Evolutionary conservation across 2,797 vertebrate species (phyloP).

Genomic region (Neosalanx taihuensis): DNA sequence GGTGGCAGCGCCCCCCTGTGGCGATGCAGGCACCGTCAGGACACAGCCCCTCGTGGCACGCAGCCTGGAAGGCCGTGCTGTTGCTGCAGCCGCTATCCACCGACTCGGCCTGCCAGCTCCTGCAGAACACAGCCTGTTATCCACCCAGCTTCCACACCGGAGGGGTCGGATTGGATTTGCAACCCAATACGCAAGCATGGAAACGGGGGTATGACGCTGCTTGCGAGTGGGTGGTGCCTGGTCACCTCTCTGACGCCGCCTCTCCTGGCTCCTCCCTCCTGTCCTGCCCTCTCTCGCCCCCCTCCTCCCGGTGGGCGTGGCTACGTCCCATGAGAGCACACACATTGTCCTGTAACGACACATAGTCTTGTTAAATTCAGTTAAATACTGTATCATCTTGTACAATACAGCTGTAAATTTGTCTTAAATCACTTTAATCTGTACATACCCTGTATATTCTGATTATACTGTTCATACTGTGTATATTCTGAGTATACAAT

Average conservation of each 20-base stretch:
- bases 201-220: neutral
- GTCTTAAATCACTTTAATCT: too few species aligned
- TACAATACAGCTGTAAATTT: too few species aligned
- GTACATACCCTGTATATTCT: too few species aligned
- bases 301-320: slow-evolving; percentile 80
- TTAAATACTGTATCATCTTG: neutral
- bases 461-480: too few species aligned
- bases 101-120: slow-evolving; percentile 96
- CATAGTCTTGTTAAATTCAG: slow-evolving; percentile 10
- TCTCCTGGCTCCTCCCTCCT: slow-evolving; percentile 84
- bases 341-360: slow-evolving; percentile 71
- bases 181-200: too few species aligned
- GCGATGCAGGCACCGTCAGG: slow-evolving; percentile 71
- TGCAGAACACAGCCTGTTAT: slow-evolving; percentile 46
- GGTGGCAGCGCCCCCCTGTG: slow-evolving; percentile 74
- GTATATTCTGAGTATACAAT: too few species aligned
- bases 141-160: too few species aligned
- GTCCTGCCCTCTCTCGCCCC: slow-evolving; percentile 77
- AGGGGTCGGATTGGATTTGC: too few species aligned
- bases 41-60: slow-evolving; percentile 79
- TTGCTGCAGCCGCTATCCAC: slow-evolving; percentile 95
- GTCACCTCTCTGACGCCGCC: slow-evolving; percentile 82
- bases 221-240: neutral
- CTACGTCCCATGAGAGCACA: slow-evolving; percentile 76
- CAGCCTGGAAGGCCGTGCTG: slow-evolving; percentile 80